These are phyloP conservation scores for Baryphthengus martii DNA, from an alignment of 2,113 vertebrate species.

Conservation along the genomic window DNA sequence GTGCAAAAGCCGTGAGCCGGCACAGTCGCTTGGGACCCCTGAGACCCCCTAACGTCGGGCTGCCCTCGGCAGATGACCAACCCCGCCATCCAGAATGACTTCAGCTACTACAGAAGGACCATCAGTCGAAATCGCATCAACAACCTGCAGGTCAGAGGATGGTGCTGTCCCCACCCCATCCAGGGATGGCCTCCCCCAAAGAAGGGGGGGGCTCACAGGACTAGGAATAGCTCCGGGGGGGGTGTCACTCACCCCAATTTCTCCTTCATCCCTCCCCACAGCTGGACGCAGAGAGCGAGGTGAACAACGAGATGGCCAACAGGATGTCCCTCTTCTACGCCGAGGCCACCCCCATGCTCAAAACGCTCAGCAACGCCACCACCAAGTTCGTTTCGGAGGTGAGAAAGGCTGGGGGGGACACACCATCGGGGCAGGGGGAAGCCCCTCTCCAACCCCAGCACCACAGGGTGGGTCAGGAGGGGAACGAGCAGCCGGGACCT, in stretches of 20 bases:
- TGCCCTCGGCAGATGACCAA: conserved; percentile 81
- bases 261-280: neutral
- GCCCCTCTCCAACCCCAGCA: neutral
- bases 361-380: conserved; percentile 90
- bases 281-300: conserved; percentile 88
- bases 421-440: accelerated
- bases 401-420: neutral
- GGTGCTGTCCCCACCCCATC: accelerated
- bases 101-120: conserved; percentile 92
- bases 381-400: conserved; percentile 93
- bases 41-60: accelerated
- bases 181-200: neutral
- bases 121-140: conserved; percentile 88
- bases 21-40: too few relatives aligned
- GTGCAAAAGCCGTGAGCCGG: too few relatives aligned
- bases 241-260: accelerated
- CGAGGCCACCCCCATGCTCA: conserved; percentile 92
- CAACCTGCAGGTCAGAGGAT: conserved; percentile 81
- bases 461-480: accelerated
- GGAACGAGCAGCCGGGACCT: neutral
- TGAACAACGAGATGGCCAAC: conserved; percentile 94
- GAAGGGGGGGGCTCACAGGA: neutral
- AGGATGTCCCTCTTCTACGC: conserved; percentile 92
- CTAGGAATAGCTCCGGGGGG: accelerated
- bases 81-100: conserved; percentile 92